A percentile compares a stretch with the other conserved stretches of the same genome.
Evolutionary conservation across 2,888 invertebrate genomes (phyloP).

Genomic region (Colostygia pectinataria): DNA sequence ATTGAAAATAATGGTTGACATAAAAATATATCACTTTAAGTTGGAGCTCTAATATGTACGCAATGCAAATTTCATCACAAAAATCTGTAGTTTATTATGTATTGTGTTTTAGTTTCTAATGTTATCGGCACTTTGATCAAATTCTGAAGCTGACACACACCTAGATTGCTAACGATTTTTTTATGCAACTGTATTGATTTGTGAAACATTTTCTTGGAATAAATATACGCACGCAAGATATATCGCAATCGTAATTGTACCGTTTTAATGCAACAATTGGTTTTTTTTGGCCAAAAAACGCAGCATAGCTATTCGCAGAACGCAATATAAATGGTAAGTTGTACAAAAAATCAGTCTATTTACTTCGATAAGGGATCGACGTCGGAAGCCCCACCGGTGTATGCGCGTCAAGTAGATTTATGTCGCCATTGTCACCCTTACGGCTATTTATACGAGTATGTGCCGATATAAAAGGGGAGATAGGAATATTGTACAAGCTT

Average conservation of each 20-base stretch:
- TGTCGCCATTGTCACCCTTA: conserved; percentile 35
- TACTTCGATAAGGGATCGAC: conserved; percentile 31
- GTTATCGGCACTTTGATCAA: neutral
- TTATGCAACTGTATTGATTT: neutral
- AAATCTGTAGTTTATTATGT: neutral
- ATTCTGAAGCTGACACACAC: neutral
- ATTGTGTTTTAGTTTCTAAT: neutral
- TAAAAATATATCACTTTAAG: conserved; percentile 9
- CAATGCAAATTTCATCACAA: neutral
- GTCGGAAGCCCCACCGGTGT: conserved; percentile 29
- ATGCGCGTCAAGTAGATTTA: conserved; percentile 36
- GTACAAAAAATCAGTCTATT: conserved; percentile 27
- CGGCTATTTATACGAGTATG: conserved; percentile 30
- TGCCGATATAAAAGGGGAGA: conserved; percentile 30
- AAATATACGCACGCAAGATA: conserved; percentile 7
- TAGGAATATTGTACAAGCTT: conserved; percentile 22
- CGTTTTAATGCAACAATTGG: conserved; percentile 11
- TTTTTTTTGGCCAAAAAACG: conserved; percentile 3
- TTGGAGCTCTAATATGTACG: neutral
- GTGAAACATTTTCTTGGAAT: neutral
- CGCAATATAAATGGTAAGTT: conserved; percentile 20
- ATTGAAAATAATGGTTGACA: conserved; percentile 32
- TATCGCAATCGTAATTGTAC: conserved; percentile 6
- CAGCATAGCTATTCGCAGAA: conserved; percentile 2
- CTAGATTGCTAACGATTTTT: neutral